Evolutionary conservation across 2,888 invertebrate genomes (phyloP).

Genomic region (Macaria notata): DNA sequence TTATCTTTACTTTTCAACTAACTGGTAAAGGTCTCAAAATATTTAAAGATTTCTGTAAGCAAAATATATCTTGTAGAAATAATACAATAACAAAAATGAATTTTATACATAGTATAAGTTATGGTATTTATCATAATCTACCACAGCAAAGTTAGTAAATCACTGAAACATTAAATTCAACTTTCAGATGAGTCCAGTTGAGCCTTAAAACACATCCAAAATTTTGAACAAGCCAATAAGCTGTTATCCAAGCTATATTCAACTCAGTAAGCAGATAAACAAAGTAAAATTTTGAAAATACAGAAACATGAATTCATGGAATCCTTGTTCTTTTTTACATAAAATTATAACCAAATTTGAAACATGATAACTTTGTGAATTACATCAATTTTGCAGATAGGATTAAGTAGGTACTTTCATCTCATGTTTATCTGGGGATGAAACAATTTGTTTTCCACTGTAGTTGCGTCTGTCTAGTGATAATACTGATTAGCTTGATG

Average conservation of each 20-base stretch:
- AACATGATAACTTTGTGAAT: not conserved
- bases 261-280: constrained; percentile 33
- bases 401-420: constrained; percentile 6
- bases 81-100: too few relatives aligned
- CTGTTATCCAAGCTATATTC: constrained; percentile 37
- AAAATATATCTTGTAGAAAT: too few relatives aligned
- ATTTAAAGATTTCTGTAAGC: too few relatives aligned
- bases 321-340: not conserved
- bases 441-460: not conserved
- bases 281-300: constrained; percentile 23
- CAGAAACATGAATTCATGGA: constrained; percentile 14
- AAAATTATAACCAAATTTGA: too few relatives aligned
- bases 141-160: too few relatives aligned
- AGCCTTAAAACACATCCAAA: not conserved
- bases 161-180: too few relatives aligned
- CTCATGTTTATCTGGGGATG: constrained; percentile 6
- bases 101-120: too few relatives aligned
- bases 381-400: constrained; percentile 5
- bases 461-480: not conserved
- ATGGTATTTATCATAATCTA: too few relatives aligned
- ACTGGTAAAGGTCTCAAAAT: too few relatives aligned
- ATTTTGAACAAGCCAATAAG: not conserved
- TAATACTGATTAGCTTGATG: constrained; percentile 22
- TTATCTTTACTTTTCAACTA: too few relatives aligned
- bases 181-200: too few relatives aligned